A percentile compares a stretch with the other conserved stretches of the same genome.
Evolutionary conservation across 1,140 invertebrate species (phyloP).

Genomic region (Drepana arcuata): DNA sequence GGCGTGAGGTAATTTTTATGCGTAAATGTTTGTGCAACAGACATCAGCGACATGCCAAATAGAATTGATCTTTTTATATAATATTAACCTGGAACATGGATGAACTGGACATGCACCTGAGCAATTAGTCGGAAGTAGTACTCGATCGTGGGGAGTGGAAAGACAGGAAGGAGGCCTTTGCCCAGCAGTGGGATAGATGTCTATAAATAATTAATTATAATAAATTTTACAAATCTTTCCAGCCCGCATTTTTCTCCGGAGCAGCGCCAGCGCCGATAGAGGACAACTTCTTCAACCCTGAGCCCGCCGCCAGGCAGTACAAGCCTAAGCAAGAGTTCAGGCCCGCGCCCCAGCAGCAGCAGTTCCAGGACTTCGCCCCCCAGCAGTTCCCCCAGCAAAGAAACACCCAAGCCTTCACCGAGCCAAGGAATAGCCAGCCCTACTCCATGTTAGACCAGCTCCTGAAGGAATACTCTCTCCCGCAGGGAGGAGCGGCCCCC

Average conservation of each 20-base stretch:
- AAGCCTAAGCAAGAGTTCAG: conserved; percentile 50
- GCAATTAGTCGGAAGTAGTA: too few species aligned
- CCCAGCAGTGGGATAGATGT: too few species aligned
- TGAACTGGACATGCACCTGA: too few species aligned
- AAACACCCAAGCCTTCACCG: too few species aligned
- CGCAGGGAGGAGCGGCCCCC: conserved; percentile 76
- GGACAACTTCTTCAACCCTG: conserved; percentile 48
- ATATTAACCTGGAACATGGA: too few species aligned
- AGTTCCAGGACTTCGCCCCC: conserved; percentile 3
- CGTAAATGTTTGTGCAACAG: too few species aligned
- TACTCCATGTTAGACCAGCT: conserved; percentile 84
- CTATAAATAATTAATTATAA: too few species aligned
- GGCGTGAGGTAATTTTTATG: too few species aligned
- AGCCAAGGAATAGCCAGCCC: conserved; percentile 75
- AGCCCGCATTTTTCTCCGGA: conserved; percentile 62
- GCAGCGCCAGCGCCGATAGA: conserved; percentile 60
- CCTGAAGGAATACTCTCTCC: conserved; percentile 84
- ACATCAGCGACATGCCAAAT: too few species aligned
- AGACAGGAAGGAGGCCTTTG: too few species aligned
- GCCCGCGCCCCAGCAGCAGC: conserved; percentile 40
- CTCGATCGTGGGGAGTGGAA: too few species aligned
- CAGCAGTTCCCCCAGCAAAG: neutral
- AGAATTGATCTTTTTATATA: too few species aligned
- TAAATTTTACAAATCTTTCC: conserved; percentile 7
- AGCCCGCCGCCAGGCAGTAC: conserved; percentile 29